phyloP scores from a whole-genome alignment of 1,140 invertebrate genomes.

The Camponotus floridanus region DNA sequence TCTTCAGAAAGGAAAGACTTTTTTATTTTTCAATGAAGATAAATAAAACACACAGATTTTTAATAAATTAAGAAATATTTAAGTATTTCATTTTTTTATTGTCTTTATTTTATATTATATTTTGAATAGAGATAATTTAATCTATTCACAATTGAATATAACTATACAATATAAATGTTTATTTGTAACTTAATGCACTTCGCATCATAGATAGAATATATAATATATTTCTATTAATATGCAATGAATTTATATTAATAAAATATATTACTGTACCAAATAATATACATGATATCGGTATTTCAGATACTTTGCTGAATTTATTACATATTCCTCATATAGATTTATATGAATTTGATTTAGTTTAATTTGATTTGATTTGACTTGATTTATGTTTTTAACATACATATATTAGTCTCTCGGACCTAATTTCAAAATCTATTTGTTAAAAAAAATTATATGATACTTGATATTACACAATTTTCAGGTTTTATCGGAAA shows the following conservation, averaged over 20 bases:
- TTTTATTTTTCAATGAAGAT: neutral
- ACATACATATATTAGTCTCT: no score
- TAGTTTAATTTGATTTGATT: neutral
- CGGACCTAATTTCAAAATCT: neutral
- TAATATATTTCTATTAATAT: neutral
- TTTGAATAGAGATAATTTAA: slow-evolving; percentile 11
- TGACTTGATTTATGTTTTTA: no score
- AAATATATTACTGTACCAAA: slow-evolving; percentile 37
- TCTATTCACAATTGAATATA: slow-evolving; percentile 8
- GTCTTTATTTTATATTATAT: slow-evolving; percentile 24
- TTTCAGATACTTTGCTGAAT: neutral
- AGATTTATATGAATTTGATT: neutral
- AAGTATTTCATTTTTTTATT: slow-evolving; percentile 3
- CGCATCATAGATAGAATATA: slow-evolving; percentile 15
- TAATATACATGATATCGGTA: slow-evolving; percentile 7
- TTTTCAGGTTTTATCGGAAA: neutral
- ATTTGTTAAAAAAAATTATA: neutral
- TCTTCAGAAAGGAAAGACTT: neutral
- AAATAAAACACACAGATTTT: slow-evolving; percentile 8
- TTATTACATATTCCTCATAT: slow-evolving; percentile 17
- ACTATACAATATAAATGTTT: slow-evolving; percentile 36
- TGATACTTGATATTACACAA: neutral
- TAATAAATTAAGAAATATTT: slow-evolving; percentile 14
- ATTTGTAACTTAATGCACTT: slow-evolving; percentile 16
- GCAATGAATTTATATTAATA: neutral